Percentiles rank a stretch among this genome's conserved stretches.
phyloP scores from a whole-genome alignment of 1,140 invertebrate species.

The Probaryconus sp. region DNA sequence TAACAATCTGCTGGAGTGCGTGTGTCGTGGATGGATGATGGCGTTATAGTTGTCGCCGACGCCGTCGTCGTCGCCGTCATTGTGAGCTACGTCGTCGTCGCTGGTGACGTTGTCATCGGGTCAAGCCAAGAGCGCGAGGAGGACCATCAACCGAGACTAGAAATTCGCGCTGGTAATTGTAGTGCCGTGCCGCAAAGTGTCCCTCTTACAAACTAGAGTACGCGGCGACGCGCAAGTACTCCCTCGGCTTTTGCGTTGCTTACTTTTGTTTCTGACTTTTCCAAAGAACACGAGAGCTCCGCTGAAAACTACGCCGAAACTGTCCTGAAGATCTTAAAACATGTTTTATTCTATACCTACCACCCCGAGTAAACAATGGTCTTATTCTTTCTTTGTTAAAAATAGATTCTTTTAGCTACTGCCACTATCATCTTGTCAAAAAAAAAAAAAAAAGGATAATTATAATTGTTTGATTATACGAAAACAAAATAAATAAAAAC shows the following conservation, averaged over 20 bases:
- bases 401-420: no score
- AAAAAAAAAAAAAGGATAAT: no score
- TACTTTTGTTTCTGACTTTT: background rate
- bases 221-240: slow-evolving; percentile 29
- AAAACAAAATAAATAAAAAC: no score
- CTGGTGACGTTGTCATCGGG: slow-evolving; percentile 57
- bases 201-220: slow-evolving; percentile 44
- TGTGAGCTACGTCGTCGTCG: slow-evolving; percentile 50
- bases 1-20: slow-evolving; percentile 71
- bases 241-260: slow-evolving; percentile 46
- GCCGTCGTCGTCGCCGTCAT: slow-evolving; percentile 57
- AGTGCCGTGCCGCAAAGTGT: slow-evolving; percentile 65
- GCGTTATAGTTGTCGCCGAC: slow-evolving; percentile 38
- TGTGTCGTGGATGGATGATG: slow-evolving; percentile 24
- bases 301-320: slow-evolving; percentile 6
- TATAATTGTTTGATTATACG: no score
- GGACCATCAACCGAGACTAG: slow-evolving; percentile 65
- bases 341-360: no score
- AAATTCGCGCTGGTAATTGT: slow-evolving; percentile 72
- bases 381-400: no score
- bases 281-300: slow-evolving; percentile 4
- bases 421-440: no score
- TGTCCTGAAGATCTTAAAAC: background rate
- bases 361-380: no score
- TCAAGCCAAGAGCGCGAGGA: slow-evolving; percentile 67